A percentile compares a stretch with the other conserved stretches of the same genome.
Conservation (phyloP, 2,113 vertebrate genomes). For the Elgaria multicarinata region DNA sequence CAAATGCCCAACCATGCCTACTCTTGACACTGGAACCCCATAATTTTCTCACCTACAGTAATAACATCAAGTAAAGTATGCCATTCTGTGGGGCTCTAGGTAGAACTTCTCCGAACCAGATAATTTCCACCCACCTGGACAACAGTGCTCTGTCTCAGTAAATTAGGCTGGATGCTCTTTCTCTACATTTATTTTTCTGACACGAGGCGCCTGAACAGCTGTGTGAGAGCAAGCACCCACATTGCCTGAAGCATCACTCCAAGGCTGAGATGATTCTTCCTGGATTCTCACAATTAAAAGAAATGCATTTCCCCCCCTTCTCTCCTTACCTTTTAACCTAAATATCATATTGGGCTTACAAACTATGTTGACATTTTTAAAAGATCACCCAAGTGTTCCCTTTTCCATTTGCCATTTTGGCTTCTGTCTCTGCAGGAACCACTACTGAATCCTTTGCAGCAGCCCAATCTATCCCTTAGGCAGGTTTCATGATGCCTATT, state of each 20-base stretch:
- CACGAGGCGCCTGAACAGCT: slow-evolving; percentile 14
- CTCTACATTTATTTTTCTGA: slow-evolving; percentile 18
- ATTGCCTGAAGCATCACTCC: slow-evolving; percentile 29
- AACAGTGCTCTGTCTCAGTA: neutral
- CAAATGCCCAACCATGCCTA: too few species aligned
- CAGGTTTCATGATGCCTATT: slow-evolving; percentile 71
- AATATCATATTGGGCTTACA: slow-evolving; percentile 76
- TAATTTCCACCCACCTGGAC: slow-evolving; percentile 10
- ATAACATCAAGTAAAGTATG: neutral
- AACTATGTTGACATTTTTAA: slow-evolving; percentile 77
- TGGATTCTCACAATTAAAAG: slow-evolving; percentile 52
- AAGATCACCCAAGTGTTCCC: slow-evolving; percentile 74
- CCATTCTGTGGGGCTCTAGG: neutral
- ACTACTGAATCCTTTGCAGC: slow-evolving; percentile 46
- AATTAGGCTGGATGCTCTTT: neutral
- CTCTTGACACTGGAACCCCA: neutral
- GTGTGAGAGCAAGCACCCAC: slow-evolving; percentile 14
- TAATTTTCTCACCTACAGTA: neutral
- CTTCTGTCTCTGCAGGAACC: slow-evolving; percentile 61
- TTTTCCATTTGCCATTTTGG: slow-evolving; percentile 66
- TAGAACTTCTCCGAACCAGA: neutral
- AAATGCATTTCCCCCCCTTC: slow-evolving; percentile 51
- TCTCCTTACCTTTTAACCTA: slow-evolving; percentile 67
- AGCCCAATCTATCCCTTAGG: slow-evolving; percentile 37
- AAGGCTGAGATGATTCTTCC: slow-evolving; percentile 44